Conservation (phyloP, 2,113 vertebrate genomes). For the Cyphomyrus discorhynchus region DNA sequence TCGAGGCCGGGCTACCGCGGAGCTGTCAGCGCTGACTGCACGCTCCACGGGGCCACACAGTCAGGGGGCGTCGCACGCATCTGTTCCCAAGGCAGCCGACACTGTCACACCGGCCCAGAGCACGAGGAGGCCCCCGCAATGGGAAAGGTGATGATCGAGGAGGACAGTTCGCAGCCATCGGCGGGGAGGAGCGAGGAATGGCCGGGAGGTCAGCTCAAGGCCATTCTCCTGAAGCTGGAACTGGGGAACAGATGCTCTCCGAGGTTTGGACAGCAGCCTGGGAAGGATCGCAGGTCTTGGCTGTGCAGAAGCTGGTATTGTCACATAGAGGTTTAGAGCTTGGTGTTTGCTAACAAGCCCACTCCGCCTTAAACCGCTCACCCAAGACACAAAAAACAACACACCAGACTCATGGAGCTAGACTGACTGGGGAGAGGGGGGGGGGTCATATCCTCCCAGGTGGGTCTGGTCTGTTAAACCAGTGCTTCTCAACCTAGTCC, state of each 20-base stretch:
- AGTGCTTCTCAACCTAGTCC: neutral
- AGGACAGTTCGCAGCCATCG: neutral
- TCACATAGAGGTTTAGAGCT: neutral
- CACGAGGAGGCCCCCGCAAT: neutral
- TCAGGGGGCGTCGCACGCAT: neutral
- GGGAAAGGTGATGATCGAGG: neutral
- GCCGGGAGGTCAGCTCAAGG: neutral
- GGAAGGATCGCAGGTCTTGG: neutral
- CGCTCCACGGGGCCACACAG: neutral
- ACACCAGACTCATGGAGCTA: neutral
- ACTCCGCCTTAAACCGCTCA: neutral
- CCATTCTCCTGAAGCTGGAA: neutral
- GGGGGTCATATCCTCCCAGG: neutral
- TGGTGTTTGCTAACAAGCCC: neutral
- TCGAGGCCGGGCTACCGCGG: neutral
- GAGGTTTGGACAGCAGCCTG: neutral
- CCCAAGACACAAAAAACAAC: neutral
- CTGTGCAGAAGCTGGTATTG: neutral
- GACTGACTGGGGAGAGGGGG: neutral
- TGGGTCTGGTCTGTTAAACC: neutral
- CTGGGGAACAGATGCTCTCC: neutral
- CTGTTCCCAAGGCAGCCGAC: neutral
- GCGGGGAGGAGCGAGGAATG: neutral
- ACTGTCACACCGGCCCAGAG: neutral
- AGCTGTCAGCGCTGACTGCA: neutral